Conservation (phyloP, 2,888 invertebrate genomes). For the Scaptomyza polygonia region DNA sequence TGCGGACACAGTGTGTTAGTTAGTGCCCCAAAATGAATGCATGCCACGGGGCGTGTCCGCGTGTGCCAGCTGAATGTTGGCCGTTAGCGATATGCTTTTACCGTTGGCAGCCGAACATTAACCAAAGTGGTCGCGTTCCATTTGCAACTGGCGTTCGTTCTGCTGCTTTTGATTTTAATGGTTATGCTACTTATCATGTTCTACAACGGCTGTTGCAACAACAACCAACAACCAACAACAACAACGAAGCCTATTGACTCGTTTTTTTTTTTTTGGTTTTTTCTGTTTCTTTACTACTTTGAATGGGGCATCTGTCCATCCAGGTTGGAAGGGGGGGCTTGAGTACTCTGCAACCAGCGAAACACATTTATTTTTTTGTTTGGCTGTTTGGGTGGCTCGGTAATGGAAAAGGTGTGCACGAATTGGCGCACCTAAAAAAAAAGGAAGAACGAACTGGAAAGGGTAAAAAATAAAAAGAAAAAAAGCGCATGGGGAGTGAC, state of each 20-base stretch:
- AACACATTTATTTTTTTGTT: conserved; percentile 14
- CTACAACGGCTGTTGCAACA: conserved; percentile 36
- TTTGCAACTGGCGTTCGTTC: conserved; percentile 60
- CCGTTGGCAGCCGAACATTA: conserved; percentile 63
- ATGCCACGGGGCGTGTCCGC: conserved; percentile 35
- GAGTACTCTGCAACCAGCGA: conserved; percentile 9
- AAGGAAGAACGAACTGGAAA: neutral
- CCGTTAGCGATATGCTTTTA: conserved; percentile 66
- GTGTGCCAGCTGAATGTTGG: conserved; percentile 27
- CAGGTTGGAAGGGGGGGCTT: neutral
- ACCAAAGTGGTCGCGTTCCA: conserved; percentile 78
- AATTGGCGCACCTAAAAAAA: neutral
- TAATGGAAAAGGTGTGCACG: conserved; percentile 41
- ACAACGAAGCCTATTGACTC: conserved; percentile 14
- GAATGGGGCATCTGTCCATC: conserved; percentile 20
- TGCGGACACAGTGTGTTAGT: neutral
- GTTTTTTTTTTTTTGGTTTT: no score
- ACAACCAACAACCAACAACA: conserved; percentile 17
- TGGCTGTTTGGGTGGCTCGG: conserved; percentile 8
- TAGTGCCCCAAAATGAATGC: conserved; percentile 38
- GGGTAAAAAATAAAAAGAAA: neutral
- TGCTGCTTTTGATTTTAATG: conserved; percentile 73
- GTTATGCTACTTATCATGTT: conserved; percentile 77
- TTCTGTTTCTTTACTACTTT: neutral
- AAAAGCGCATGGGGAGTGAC: conserved; percentile 43